A percentile compares a stretch with the other conserved stretches of the same genome.
phyloP scores from a whole-genome alignment of 1,140 invertebrate genomes.

The Ctenoplectra terminalis region DNA sequence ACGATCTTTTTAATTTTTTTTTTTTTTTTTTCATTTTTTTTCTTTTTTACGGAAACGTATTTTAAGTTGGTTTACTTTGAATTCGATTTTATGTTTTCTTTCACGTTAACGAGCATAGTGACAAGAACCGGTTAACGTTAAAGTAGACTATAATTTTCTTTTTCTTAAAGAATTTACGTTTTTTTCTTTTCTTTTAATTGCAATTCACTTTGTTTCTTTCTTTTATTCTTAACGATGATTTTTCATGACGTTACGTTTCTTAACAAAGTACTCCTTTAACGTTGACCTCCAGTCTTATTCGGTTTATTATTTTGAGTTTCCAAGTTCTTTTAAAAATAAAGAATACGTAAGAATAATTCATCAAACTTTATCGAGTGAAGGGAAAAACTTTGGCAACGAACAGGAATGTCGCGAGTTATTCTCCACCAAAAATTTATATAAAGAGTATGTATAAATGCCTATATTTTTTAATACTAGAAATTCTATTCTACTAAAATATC shows the following conservation, averaged over 20 bases:
- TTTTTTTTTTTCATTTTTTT: background rate
- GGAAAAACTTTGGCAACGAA: background rate
- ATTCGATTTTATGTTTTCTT: background rate
- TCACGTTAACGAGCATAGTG: background rate
- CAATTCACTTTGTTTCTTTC: background rate
- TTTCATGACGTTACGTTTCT: background rate
- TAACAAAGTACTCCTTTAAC: background rate
- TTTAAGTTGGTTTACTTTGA: conserved; percentile 12
- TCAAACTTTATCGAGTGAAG: background rate
- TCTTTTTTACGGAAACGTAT: background rate
- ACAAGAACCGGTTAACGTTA: background rate
- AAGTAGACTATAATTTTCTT: background rate
- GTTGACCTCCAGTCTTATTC: background rate
- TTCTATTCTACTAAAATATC: conserved; percentile 1
- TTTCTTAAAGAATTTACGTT: background rate
- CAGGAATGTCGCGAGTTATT: background rate
- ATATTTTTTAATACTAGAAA: conserved; percentile 25
- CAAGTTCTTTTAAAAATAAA: background rate
- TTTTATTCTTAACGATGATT: background rate
- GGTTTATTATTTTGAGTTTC: background rate
- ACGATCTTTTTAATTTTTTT: too few species aligned
- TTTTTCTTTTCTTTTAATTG: background rate
- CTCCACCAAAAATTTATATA: background rate
- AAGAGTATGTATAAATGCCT: conserved; percentile 5
- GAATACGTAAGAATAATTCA: background rate